phyloP scores from a whole-genome alignment of 2,113 vertebrate genomes.

The Condylura cristata region DNA sequence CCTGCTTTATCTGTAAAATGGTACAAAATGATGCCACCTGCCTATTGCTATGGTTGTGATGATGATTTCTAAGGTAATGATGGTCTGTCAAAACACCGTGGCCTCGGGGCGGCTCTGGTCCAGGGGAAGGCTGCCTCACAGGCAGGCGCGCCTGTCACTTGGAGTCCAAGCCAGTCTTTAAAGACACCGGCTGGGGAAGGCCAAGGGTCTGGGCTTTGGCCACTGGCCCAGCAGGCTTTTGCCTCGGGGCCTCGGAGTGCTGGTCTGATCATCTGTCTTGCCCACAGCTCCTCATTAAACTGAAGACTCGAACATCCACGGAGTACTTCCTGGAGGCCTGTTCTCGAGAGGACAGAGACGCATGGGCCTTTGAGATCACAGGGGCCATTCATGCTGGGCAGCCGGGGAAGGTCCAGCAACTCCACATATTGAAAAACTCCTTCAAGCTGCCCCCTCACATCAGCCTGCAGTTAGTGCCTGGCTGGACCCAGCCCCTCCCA shows the following conservation, averaged over 20 bases:
- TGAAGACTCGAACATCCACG: constrained; percentile 89
- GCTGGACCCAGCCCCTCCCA: rapidly evolving
- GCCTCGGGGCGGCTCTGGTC: too few relatives aligned
- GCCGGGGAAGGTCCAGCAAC: constrained; percentile 77
- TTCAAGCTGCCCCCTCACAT: constrained; percentile 89
- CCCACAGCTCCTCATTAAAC: constrained; percentile 91
- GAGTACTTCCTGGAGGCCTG: constrained; percentile 95
- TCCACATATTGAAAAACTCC: constrained; percentile 81
- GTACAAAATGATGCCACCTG: background rate
- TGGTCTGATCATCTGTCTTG: constrained; percentile 24
- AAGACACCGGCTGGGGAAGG: background rate
- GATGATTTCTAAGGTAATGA: background rate
- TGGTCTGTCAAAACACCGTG: background rate
- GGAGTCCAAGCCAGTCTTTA: background rate
- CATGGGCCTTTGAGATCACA: constrained; percentile 93
- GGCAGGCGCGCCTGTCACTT: background rate
- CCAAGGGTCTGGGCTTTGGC: background rate
- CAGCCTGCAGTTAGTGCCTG: constrained; percentile 90
- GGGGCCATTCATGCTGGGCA: constrained; percentile 88
- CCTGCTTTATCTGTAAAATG: background rate
- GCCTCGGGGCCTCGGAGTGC: background rate
- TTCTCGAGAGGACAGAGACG: constrained; percentile 93
- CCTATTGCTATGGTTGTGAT: background rate
- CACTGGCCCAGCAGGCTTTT: background rate
- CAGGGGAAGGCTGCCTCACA: background rate